phyloP scores from a whole-genome alignment of 2,797 vertebrate species.

The Poecile montanus region DNA sequence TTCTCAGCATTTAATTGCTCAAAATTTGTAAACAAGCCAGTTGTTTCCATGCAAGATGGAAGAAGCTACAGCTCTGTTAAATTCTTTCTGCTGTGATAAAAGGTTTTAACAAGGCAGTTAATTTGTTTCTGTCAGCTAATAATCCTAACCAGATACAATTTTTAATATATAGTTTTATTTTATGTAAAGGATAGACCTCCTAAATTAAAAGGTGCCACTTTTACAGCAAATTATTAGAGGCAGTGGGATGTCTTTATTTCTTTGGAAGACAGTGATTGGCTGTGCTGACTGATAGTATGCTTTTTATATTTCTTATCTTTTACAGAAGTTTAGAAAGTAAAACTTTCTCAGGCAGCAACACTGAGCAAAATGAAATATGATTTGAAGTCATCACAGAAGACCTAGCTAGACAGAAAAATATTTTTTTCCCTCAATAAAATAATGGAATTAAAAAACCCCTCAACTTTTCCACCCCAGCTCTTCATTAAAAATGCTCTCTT shows the following conservation, averaged over 20 bases:
- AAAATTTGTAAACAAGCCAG: slow-evolving; percentile 15
- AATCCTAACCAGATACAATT: neutral
- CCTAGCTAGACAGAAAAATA: neutral
- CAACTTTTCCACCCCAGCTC: neutral
- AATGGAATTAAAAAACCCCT: rapidly evolving
- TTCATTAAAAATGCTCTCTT: neutral
- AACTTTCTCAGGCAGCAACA: neutral
- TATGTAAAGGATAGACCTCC: neutral
- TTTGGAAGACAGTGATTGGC: neutral
- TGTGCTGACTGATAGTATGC: neutral
- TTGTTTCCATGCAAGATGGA: slow-evolving; percentile 13
- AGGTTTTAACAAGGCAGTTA: neutral
- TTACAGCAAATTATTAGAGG: neutral
- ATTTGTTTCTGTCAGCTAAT: slow-evolving; percentile 14
- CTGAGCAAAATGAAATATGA: neutral
- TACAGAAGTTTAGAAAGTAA: neutral
- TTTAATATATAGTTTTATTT: neutral
- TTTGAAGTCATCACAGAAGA: neutral
- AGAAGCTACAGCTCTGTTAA: neutral
- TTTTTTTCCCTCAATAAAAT: neutral
- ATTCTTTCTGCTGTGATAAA: neutral
- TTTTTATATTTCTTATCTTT: neutral
- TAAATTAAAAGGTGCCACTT: neutral
- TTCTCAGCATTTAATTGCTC: neutral
- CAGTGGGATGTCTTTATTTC: neutral